Conservation (phyloP, 2,113 vertebrate genomes). For the Brachyistius frenatus region DNA sequence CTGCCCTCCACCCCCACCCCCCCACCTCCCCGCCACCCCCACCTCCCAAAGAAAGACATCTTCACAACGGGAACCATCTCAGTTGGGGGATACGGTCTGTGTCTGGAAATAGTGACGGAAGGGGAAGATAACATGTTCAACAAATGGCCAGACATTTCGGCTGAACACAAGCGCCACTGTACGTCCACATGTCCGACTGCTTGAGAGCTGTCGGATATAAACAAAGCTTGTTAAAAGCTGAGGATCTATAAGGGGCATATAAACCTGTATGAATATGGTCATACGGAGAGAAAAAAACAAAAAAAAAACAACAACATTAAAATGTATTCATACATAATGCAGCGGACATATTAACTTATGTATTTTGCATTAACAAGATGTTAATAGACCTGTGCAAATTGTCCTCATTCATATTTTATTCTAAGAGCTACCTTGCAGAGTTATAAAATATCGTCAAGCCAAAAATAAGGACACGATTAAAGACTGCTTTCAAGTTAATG, state of each 20-base stretch:
- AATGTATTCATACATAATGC: conserved; percentile 1
- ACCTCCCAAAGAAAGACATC: conserved; percentile 40
- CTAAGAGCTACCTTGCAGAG: not conserved
- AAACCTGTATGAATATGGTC: too few species aligned
- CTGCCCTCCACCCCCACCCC: conserved; percentile 27
- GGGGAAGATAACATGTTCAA: not conserved
- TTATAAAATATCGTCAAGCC: not conserved
- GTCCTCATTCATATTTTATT: not conserved
- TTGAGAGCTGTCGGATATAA: conserved; percentile 12
- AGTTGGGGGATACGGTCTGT: not conserved
- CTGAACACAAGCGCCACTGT: not conserved
- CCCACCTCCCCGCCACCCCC: conserved; percentile 5
- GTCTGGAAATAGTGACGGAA: not conserved
- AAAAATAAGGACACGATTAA: not conserved
- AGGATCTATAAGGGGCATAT: conserved; percentile 1
- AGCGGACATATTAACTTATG: not conserved
- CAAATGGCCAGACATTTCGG: conserved; percentile 18
- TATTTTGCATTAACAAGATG: conserved; percentile 6
- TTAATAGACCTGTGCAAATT: not conserved
- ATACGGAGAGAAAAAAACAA: conserved; percentile 11
- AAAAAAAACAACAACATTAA: not conserved
- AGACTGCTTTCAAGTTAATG: not conserved
- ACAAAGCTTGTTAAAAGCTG: conserved; percentile 24
- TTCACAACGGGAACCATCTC: conserved; percentile 30
- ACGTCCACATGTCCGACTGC: not conserved